Conservation (phyloP, 1,140 invertebrate species). For the Halyomorpha halys region DNA sequence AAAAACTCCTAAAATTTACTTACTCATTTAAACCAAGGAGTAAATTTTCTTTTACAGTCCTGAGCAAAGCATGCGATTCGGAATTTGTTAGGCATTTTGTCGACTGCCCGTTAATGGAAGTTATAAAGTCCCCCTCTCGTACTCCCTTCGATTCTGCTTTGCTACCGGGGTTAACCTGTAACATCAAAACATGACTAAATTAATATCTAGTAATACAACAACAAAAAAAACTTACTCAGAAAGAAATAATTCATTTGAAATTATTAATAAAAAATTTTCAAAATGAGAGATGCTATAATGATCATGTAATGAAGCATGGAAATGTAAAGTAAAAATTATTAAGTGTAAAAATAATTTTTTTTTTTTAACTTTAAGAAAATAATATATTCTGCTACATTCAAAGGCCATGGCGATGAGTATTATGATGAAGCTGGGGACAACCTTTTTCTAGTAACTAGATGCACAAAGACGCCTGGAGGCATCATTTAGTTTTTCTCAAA, state of each 20-base stretch:
- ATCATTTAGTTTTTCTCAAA: too few species aligned
- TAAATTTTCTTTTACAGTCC: conserved; percentile 55
- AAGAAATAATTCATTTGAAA: not conserved
- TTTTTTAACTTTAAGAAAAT: too few species aligned
- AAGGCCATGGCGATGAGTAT: too few species aligned
- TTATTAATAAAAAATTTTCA: too few species aligned
- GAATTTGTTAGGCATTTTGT: conserved; percentile 59
- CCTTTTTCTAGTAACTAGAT: too few species aligned
- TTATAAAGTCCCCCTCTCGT: conserved; percentile 67
- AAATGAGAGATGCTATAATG: too few species aligned
- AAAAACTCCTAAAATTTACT: conserved; percentile 36
- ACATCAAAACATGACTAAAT: conserved; percentile 31
- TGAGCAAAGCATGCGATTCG: conserved; percentile 61
- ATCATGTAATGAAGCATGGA: too few species aligned
- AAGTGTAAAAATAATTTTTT: too few species aligned
- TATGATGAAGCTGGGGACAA: too few species aligned
- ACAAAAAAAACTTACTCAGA: not conserved
- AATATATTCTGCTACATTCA: too few species aligned
- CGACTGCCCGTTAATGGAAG: conserved; percentile 60
- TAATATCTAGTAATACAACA: not conserved
- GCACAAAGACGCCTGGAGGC: too few species aligned
- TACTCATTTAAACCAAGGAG: conserved; percentile 65
- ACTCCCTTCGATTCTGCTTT: conserved; percentile 65
- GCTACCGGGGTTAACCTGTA: conserved; percentile 72
- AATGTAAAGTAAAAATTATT: too few species aligned